Base-by-base conservation (phyloP, 1,140 invertebrate species). In the Plectrocnemia conspersa region DNA sequence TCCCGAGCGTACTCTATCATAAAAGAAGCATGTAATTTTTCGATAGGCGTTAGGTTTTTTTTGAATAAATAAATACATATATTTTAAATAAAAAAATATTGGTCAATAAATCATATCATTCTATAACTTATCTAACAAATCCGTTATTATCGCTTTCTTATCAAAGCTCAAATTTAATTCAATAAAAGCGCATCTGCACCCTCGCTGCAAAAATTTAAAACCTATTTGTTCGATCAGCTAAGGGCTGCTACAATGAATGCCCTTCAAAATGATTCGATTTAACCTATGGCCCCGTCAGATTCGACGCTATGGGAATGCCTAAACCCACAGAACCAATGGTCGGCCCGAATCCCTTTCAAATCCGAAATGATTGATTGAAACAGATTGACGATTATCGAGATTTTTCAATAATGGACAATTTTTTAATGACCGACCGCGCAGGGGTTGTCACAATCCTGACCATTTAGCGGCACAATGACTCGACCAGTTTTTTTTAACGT, bases 321-420 rank as follows among this genome's bases (percentile, higher is more conserved):
- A n/a, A n/a, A n/a, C n/a, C n/a, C n/a, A n/a, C n/a, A n/a, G n/a
- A n/a, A n/a, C n/a, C n/a, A n/a, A n/a, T n/a, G n/a, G n/a, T n/a
- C n/a, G n/a, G n/a, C n/a, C n/a, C n/a, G n/a, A 18, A 27, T 27
- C 13, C 22, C 22, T 45, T 22, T 48, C 19, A 42, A 47, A 35
- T 47, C 35, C 46, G 45, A 52, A 59, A 56, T 56, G 58, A 60
- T 60, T 56, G 58, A 60, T 60, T 60, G 54, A 60, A 56, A 52
- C 27, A 55, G 52, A 59, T 59, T 59, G 58, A 54, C 58, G 45
- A 46, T 56, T 59, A 59, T 59, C 52, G 15, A 40, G 50, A 54
- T 53, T 48, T 58, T 47, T 54, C 18, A 15, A 5, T 7, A 22
- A 41, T 33, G 46, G 15, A 35, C 46, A 33, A 54, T 45, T 54